A percentile compares a stretch with the other conserved stretches of the same genome.
These are phyloP conservation scores for Microctonus brassicae DNA, from an alignment of 2,888 invertebrate species.

Conservation along the genomic window DNA sequence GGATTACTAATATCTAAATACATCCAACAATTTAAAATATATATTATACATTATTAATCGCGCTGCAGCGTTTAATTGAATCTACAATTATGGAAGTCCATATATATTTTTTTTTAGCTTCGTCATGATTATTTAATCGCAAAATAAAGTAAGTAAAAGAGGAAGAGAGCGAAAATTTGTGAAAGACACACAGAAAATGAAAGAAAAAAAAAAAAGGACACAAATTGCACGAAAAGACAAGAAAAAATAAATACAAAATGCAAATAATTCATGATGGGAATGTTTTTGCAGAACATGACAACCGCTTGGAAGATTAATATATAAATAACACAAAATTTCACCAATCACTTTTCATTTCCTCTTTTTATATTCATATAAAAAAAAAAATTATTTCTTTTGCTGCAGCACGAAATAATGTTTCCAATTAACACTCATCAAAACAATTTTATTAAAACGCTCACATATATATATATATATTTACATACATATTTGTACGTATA, in stretches of 20 bases:
- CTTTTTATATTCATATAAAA: too few relatives aligned
- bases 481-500: too few relatives aligned
- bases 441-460: not conserved
- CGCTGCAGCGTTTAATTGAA: not conserved
- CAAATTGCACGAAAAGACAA: not conserved
- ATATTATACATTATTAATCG: not conserved
- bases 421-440: conserved; percentile 9
- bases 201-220: not conserved
- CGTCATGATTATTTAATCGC: conserved; percentile 4
- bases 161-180: not conserved
- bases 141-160: conserved; percentile 9
- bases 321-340: not conserved
- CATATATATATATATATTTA: too few relatives aligned
- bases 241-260: conserved; percentile 15
- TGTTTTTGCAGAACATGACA: not conserved
- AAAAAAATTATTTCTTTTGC: not conserved
- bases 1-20: not conserved
- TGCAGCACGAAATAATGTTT: not conserved
- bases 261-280: conserved; percentile 15
- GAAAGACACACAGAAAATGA: not conserved
- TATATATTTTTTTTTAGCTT: not conserved
- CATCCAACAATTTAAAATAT: conserved; percentile 2
- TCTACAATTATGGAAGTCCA: conserved; percentile 2
- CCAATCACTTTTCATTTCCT: not conserved
- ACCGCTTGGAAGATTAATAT: conserved; percentile 17